A percentile compares a stretch with the other conserved stretches of the same genome.
These are phyloP conservation scores for Neodiprion fabricii DNA, from an alignment of 1,140 invertebrate genomes.

Conservation along the genomic window DNA sequence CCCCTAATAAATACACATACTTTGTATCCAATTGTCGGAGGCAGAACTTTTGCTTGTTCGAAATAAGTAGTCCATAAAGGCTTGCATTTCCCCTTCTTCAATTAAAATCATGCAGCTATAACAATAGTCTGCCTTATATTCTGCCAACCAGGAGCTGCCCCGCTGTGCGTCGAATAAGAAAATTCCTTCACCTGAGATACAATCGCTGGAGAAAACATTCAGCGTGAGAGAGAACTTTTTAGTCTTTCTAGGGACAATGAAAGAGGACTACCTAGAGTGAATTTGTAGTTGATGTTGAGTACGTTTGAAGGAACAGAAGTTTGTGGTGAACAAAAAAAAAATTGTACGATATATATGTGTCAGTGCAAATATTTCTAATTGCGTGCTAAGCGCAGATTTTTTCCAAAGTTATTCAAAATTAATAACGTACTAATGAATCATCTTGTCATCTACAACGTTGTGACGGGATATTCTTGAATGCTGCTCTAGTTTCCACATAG, in stretches of 20 bases:
- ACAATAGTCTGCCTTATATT: conserved; percentile 5
- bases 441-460: background rate
- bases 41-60: conserved; percentile 1
- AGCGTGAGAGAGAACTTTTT: conserved; percentile 38
- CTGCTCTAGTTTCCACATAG: background rate
- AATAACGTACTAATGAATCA: background rate
- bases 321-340: background rate
- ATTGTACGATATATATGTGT: background rate
- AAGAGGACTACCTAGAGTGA: conserved; percentile 22
- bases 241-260: conserved; percentile 44
- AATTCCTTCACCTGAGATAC: conserved; percentile 46
- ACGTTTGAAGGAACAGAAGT: background rate
- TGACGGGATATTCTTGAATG: conserved; percentile 2
- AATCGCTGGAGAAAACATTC: conserved; percentile 52
- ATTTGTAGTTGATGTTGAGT: background rate
- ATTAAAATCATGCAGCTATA: background rate
- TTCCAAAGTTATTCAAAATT: too few relatives aligned
- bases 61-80: conserved; percentile 52
- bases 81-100: conserved; percentile 36
- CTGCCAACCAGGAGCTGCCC: conserved; percentile 42
- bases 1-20: background rate
- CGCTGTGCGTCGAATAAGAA: conserved; percentile 42
- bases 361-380: too few relatives aligned
- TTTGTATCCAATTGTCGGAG: background rate
- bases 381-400: too few relatives aligned